phyloP scores from a whole-genome alignment of 1,140 invertebrate species.

The Macrostomum lignano region DNA sequence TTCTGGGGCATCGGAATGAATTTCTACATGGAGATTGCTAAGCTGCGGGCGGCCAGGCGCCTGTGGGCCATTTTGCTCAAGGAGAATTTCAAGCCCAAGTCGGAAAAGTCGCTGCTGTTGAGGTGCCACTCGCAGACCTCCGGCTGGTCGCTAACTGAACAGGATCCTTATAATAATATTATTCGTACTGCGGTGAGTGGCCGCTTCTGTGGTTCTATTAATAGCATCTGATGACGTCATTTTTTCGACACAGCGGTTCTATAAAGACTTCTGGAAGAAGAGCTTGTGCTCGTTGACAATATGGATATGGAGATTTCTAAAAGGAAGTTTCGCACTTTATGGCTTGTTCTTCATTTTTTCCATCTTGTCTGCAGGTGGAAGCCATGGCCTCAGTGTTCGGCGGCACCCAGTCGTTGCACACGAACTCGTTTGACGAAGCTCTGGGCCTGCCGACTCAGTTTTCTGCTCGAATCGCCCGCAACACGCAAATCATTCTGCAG shows the following conservation, averaged over 20 bases:
- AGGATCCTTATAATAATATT: conserved; percentile 42
- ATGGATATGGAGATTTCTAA: too few species aligned
- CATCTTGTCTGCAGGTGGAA: too few species aligned
- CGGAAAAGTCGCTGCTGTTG: conserved; percentile 33
- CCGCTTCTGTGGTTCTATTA: too few species aligned
- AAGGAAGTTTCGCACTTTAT: too few species aligned
- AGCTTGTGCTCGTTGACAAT: too few species aligned
- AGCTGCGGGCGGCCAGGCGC: conserved; percentile 35
- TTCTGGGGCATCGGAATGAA: conserved; percentile 43
- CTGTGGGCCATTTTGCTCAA: conserved; percentile 35
- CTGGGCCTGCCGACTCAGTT: conserved; percentile 36
- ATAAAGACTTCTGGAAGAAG: too few species aligned
- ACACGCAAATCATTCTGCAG: conserved; percentile 39
- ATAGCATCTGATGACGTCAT: too few species aligned
- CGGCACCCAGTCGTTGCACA: conserved; percentile 39
- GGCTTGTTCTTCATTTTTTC: too few species aligned
- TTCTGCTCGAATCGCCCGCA: conserved; percentile 36
- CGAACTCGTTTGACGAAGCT: conserved; percentile 40
- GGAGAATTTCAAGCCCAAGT: conserved; percentile 35
- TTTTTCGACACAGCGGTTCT: too few species aligned
- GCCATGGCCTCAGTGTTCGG: conserved; percentile 40
- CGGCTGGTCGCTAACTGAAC: conserved; percentile 39
- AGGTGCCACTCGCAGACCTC: conserved; percentile 39
- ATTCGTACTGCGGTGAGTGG: conserved; percentile 12
- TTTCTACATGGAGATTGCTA: conserved; percentile 42